These are phyloP conservation scores for Mormyrops attenuatus DNA, from an alignment of 2,797 vertebrate species.

Conservation along the genomic window DNA sequence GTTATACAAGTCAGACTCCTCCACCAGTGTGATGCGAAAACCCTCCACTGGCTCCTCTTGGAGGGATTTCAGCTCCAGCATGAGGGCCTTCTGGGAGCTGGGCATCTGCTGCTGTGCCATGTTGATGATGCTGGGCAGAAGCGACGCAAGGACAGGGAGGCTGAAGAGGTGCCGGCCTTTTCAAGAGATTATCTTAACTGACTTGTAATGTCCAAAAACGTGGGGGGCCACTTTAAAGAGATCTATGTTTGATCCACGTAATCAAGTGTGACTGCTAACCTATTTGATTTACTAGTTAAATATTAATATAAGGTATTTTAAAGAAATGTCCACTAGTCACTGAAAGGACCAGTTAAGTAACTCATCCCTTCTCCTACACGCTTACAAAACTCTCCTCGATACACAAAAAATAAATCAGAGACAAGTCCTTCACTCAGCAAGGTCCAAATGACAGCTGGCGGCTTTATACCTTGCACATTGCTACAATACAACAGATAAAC, in stretches of 20 bases:
- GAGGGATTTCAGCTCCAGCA: constrained; percentile 90
- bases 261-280: not conserved
- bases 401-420: not conserved
- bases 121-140: constrained; percentile 31
- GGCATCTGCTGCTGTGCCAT: constrained; percentile 96
- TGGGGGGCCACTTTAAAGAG: not conserved
- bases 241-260: not conserved
- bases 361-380: not conserved
- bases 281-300: not conserved
- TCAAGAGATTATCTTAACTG: not conserved
- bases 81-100: constrained; percentile 89
- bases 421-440: not conserved
- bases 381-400: not conserved
- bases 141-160: constrained; percentile 19
- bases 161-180: not conserved
- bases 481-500: not conserved
- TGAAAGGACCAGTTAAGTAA: not conserved
- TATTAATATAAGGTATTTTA: not conserved
- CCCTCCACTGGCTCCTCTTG: constrained; percentile 94
- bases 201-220: not conserved
- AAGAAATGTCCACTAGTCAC: not conserved
- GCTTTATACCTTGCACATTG: not conserved
- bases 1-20: constrained; percentile 91
- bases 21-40: constrained; percentile 89
- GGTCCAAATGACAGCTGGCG: not conserved